A percentile compares a stretch with the other conserved stretches of the same genome.
Conservation (phyloP, 2,797 vertebrate species). For the Nasua narica region DNA sequence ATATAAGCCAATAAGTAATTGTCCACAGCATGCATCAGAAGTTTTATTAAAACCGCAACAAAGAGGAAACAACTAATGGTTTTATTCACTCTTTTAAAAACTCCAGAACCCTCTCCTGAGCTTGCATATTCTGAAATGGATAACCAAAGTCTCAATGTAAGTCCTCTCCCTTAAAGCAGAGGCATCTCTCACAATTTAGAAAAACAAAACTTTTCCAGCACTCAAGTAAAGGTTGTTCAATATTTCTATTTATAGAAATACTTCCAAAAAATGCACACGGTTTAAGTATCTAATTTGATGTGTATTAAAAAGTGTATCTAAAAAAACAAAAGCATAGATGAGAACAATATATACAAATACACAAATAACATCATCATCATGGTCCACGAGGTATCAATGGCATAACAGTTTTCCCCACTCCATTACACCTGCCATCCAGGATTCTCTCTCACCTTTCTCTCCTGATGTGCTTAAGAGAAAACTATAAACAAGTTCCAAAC, state of each 20-base stretch:
- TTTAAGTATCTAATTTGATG: conserved; percentile 48
- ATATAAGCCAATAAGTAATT: conserved; percentile 59
- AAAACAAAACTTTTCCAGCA: not conserved
- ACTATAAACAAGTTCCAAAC: conserved; percentile 41
- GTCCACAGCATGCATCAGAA: conserved; percentile 61
- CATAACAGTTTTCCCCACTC: not conserved
- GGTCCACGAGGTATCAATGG: not conserved
- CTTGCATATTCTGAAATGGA: conserved; percentile 3
- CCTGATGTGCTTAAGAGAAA: conserved; percentile 7
- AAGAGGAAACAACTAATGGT: conserved; percentile 49
- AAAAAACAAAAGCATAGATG: conserved; percentile 57
- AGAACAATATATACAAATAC: conserved; percentile 52
- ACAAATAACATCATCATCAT: conserved; percentile 26
- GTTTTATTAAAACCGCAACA: conserved; percentile 59
- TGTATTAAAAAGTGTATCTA: conserved; percentile 51
- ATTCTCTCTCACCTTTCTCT: conserved; percentile 9
- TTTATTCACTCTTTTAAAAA: conserved; percentile 49
- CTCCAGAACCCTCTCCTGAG: conserved; percentile 33
- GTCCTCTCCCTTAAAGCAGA: not conserved
- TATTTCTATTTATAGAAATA: conserved; percentile 28
- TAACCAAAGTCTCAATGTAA: conserved; percentile 37
- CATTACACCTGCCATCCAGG: not conserved
- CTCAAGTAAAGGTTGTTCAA: conserved; percentile 32
- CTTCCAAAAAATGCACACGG: conserved; percentile 30
- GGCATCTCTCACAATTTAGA: conserved; percentile 11